Conservation (phyloP, 2,113 vertebrate genomes). For the Pangasianodon gigas region DNA sequence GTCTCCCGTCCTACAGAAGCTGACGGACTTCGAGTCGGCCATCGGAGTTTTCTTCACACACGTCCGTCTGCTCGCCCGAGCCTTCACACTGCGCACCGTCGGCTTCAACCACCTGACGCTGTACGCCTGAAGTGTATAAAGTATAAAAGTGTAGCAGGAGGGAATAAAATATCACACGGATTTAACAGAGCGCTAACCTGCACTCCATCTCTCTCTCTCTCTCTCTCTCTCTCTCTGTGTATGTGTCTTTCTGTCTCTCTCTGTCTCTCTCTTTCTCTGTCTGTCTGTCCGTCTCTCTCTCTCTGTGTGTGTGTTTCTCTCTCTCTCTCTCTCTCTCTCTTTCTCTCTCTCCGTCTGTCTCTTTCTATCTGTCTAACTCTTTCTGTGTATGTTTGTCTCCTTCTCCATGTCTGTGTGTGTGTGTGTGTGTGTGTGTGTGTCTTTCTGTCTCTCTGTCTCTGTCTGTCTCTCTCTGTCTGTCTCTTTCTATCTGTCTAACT, state of each 20-base stretch:
- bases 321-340: background rate
- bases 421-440: background rate
- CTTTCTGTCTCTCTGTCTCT: background rate
- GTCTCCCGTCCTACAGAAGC: constrained; percentile 95
- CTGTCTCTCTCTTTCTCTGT: background rate
- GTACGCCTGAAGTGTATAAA: constrained; percentile 74
- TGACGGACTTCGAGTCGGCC: constrained; percentile 89
- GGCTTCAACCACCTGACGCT: constrained; percentile 98
- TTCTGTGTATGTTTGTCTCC: background rate
- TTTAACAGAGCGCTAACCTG: background rate
- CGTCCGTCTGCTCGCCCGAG: constrained; percentile 89
- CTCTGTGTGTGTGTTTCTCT: background rate
- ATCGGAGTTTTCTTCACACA: constrained; percentile 95
- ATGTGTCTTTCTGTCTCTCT: background rate
- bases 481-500: background rate
- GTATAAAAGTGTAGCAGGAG: background rate
- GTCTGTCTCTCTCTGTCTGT: background rate
- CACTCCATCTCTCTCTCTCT: background rate
- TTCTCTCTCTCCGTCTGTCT: constrained; percentile 22
- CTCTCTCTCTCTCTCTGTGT: background rate
- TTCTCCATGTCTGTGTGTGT: background rate
- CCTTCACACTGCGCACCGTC: constrained; percentile 95
- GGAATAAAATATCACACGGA: background rate
- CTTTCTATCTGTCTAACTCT: background rate
- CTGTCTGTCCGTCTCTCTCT: background rate